Evolutionary conservation across 2,113 vertebrate genomes (phyloP), one percentile per base, ranked within the genome.

Genomic region (Plestiodon gilberti): DNA sequence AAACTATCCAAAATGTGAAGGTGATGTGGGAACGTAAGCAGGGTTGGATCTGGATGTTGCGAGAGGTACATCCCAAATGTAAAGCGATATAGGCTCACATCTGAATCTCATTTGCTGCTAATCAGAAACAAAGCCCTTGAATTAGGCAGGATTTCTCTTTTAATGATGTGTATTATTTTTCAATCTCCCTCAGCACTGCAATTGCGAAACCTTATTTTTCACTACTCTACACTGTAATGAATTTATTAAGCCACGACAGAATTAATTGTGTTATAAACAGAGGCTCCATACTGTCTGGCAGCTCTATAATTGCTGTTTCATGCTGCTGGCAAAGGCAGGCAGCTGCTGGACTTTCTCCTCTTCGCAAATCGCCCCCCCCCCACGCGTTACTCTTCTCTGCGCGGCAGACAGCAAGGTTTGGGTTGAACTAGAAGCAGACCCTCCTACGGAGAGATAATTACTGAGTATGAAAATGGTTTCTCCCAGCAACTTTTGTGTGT

Each of bases 261-360:
- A 90, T 91, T 91, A 95, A 91, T 83, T 93, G 40, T 83, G 88
- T 90, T 89, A 90, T 89, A 91, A 93, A 75, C 76, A 70, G 73
- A 89, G 91, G 88, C 91, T 94, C 91, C 93, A 38, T 89, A 70
- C 87, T 90, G 90, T 93, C 95, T 92, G 88, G 83, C 74, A 89
- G 40, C 86, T 71, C 52, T 91, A 14, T 93, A 94, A 90, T 84
- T 90, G 71, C 67, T 74, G 64, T 87, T 91, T 93, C 74, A 90
- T 89, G 90, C 8, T 1, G 17, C 82, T 88, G 67, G 74, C 65
- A 80, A 90, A 84, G 55, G 23, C n/a, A 70, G 48, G 22, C 74
- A 88, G 48, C 69, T 87, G 48, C 9, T 28, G 55, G 86, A 80
- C 18, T 69, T 89, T 83, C 83, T 87, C 30, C 23, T 59, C 83